Evolutionary conservation across 2,797 vertebrate genomes (phyloP).

Genomic region (Cryptoprocta ferox): DNA sequence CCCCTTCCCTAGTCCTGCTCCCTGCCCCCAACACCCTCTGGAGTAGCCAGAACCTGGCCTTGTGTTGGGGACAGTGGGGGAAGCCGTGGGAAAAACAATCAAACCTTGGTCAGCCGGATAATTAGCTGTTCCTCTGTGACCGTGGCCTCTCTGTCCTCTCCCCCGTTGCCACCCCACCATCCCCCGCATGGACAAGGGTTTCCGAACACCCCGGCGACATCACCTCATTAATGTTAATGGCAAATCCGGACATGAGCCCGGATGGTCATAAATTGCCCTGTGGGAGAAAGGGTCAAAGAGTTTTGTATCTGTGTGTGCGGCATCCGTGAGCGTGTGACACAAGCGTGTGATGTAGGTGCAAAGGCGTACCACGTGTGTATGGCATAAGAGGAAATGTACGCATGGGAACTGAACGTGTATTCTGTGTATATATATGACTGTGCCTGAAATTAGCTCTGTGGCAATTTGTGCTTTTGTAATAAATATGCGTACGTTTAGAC

Average conservation of each 20-base stretch:
- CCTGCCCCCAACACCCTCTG: background rate
- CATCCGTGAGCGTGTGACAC: background rate
- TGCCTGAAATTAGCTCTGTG: background rate
- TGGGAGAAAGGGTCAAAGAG: constrained; percentile 50
- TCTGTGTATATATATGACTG: background rate
- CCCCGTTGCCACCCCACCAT: background rate
- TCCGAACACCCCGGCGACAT: constrained; percentile 80
- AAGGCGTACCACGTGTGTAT: background rate
- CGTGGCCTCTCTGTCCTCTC: constrained; percentile 56
- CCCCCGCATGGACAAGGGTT: constrained; percentile 57
- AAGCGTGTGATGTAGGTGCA: background rate
- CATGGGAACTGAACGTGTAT: background rate
- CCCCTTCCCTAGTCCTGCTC: background rate
- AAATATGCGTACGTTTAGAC: too few species aligned
- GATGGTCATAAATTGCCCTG: constrained; percentile 84
- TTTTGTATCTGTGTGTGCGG: background rate
- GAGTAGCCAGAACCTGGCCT: constrained; percentile 40
- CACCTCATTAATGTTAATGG: constrained; percentile 87
- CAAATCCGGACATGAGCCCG: constrained; percentile 81
- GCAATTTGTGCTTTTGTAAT: background rate
- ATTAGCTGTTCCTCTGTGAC: constrained; percentile 77
- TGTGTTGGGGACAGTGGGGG: background rate
- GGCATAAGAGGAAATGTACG: background rate
- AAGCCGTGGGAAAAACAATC: constrained; percentile 81
- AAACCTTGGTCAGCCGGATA: constrained; percentile 77